Conservation (phyloP, 2,888 invertebrate genomes). For the Opisthograptis luteolata region DNA sequence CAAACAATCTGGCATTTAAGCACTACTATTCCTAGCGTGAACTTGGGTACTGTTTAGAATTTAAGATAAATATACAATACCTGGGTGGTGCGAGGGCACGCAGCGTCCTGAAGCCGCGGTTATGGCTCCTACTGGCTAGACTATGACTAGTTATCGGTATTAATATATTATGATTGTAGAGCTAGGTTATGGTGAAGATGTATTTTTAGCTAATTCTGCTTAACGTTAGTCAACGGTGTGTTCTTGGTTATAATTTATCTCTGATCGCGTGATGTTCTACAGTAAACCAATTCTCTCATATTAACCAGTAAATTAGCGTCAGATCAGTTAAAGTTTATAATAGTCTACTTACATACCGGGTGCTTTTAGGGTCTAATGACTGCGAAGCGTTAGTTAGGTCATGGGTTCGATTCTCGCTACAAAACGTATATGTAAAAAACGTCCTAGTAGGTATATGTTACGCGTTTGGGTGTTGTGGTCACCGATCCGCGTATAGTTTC, state of each 20-base stretch:
- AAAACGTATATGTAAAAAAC: too few relatives aligned
- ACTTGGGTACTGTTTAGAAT: neutral
- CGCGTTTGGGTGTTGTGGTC: too few relatives aligned
- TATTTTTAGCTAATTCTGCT: constrained; percentile 23
- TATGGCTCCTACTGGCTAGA: constrained; percentile 14
- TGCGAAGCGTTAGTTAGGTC: too few relatives aligned
- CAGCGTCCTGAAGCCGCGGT: neutral
- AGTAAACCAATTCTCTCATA: constrained; percentile 9
- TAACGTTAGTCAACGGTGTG: constrained; percentile 17
- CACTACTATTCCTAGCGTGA: neutral
- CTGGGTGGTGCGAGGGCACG: constrained; percentile 4
- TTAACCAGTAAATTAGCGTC: neutral
- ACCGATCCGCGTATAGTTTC: too few relatives aligned
- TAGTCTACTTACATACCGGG: neutral
- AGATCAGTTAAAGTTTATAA: neutral
- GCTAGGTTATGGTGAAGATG: constrained; percentile 20
- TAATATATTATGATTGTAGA: constrained; percentile 18
- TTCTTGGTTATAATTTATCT: constrained; percentile 9
- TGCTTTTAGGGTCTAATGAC: too few relatives aligned
- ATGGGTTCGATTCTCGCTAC: too few relatives aligned
- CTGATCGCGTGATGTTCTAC: constrained; percentile 12
- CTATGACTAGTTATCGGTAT: constrained; percentile 7
- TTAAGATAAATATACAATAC: neutral
- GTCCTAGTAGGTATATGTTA: too few relatives aligned
- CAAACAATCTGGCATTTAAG: too few relatives aligned